Evolutionary conservation across 2,797 vertebrate genomes (phyloP).

Genomic region (Graptemys geographica): DNA sequence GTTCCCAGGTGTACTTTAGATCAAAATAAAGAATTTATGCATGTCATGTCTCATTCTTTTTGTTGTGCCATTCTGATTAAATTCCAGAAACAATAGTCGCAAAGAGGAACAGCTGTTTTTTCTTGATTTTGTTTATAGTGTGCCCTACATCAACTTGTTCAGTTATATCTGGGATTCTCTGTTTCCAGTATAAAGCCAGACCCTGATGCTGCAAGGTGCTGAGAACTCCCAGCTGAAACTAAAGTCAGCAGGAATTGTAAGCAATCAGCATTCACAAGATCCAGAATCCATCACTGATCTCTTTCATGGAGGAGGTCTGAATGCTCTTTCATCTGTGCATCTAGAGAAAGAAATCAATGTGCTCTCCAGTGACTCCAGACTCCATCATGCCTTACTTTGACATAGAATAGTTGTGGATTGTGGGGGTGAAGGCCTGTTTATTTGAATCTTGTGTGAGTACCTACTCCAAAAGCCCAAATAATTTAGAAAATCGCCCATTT

Average conservation of each 20-base stretch:
- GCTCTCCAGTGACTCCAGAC: neutral
- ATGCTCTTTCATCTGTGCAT: neutral
- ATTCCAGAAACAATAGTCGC: accelerated
- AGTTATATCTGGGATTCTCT: neutral
- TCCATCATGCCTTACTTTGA: neutral
- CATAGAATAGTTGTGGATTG: accelerated
- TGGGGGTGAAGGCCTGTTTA: neutral
- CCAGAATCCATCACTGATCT: accelerated
- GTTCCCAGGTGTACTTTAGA: accelerated
- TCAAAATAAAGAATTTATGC: accelerated
- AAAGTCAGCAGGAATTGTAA: neutral
- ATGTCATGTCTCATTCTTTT: neutral
- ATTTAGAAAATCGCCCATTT: neutral
- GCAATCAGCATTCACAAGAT: neutral
- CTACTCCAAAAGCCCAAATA: neutral
- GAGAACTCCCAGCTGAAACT: accelerated
- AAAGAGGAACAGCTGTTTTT: neutral
- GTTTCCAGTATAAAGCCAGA: neutral
- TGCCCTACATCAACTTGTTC: neutral
- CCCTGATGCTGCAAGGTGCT: neutral
- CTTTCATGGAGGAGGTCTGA: neutral
- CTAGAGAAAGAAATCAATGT: neutral
- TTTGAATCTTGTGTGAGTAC: neutral
- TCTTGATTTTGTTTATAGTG: neutral
- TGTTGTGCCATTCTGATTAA: neutral